Conservation (phyloP, 1,140 invertebrate genomes). For the Protaetia brevitarsis region DNA sequence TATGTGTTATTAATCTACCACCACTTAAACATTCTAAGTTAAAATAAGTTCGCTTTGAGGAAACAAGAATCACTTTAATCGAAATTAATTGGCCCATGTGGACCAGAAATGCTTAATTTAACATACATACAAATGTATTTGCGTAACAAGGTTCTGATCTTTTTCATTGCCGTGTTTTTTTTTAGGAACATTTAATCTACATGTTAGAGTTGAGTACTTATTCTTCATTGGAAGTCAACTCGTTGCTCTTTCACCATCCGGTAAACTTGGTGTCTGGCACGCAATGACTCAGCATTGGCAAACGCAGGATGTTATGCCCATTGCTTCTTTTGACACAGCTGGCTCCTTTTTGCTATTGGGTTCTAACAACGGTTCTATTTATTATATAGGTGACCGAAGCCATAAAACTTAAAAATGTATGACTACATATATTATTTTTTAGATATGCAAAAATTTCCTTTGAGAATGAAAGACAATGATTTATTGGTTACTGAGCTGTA, state of each 20-base stretch:
- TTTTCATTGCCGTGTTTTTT: constrained; percentile 16
- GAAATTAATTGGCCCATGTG: not conserved
- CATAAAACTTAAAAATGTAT: not conserved
- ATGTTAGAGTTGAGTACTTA: constrained; percentile 89
- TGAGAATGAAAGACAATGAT: constrained; percentile 99
- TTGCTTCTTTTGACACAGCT: constrained; percentile 93
- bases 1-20: too few species aligned
- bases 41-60: too few species aligned
- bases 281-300: constrained; percentile 98
- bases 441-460: constrained; percentile 99
- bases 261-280: constrained; percentile 99
- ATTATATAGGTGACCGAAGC: constrained; percentile 80
- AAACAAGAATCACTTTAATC: too few species aligned
- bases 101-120: constrained; percentile 7
- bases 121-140: too few species aligned
- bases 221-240: constrained; percentile 97
- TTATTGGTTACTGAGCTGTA: constrained; percentile 95
- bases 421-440: constrained; percentile 41
- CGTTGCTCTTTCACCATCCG: constrained; percentile 87
- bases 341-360: constrained; percentile 93
- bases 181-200: constrained; percentile 81
- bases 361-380: constrained; percentile 94
- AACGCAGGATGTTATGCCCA: constrained; percentile 91
- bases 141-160: too few species aligned
- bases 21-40: too few species aligned